Evolutionary conservation across 37 sponge, comb jelly and placozoan species (phyloP).

Genomic region (Diacarnus erythraeanus): DNA sequence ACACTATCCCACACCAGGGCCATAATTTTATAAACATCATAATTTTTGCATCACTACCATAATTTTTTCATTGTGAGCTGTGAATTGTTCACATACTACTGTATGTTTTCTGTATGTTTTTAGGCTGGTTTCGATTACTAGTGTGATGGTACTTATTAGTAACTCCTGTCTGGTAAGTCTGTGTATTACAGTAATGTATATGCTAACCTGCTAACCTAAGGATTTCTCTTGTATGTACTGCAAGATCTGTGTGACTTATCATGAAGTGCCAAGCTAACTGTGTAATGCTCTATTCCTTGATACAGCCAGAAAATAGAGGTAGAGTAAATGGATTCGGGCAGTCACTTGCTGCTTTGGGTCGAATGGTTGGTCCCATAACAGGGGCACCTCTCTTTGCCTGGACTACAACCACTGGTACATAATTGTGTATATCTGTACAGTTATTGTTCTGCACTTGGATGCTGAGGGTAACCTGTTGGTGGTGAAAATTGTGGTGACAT

Average conservation of each 20-base stretch:
- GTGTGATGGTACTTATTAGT: conserved; percentile 55
- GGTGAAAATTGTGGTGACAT: not conserved
- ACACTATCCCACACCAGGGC: too few species aligned
- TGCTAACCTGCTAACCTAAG: not conserved
- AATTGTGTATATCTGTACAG: too few species aligned
- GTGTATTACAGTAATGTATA: not conserved
- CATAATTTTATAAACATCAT: too few species aligned
- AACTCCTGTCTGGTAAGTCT: conserved; percentile 65
- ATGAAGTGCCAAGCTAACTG: not conserved
- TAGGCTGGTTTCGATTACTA: too few species aligned
- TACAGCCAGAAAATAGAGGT: conserved; percentile 58
- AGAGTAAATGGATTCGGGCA: conserved; percentile 79
- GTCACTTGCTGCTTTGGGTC: conserved; percentile 59
- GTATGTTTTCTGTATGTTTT: not conserved
- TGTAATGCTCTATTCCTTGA: not conserved
- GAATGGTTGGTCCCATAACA: conserved; percentile 61
- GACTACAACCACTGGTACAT: conserved; percentile 42
- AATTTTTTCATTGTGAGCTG: too few species aligned
- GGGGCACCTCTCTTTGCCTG: conserved; percentile 83
- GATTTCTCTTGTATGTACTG: not conserved
- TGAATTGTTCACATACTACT: not conserved
- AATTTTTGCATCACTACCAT: too few species aligned
- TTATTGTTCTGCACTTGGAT: too few species aligned
- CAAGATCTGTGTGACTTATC: not conserved
- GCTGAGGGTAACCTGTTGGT: too few species aligned